phyloP scores from a whole-genome alignment of 2,113 vertebrate species.

The Symphodus melops region DNA sequence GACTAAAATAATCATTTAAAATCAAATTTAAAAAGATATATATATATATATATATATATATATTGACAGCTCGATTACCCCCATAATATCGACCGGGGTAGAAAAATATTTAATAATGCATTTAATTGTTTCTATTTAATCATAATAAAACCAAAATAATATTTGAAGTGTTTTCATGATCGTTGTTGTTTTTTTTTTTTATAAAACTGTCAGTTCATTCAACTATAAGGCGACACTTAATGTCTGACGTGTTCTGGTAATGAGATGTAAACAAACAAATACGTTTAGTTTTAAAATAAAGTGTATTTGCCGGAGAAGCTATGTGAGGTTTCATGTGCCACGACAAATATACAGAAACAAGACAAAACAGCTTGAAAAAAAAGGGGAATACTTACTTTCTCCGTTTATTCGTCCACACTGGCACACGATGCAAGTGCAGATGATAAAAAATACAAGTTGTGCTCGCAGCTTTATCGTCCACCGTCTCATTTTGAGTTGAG shows the following conservation, averaged over 20 bases:
- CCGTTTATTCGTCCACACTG: constrained; percentile 80
- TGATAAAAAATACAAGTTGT: constrained; percentile 78
- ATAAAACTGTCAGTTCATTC: too few species aligned
- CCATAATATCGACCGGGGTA: not conserved
- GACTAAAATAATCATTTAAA: constrained; percentile 1
- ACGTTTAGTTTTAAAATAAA: not conserved
- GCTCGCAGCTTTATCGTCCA: constrained; percentile 69
- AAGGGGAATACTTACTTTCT: constrained; percentile 83
- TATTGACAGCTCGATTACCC: not conserved
- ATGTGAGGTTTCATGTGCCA: not conserved
- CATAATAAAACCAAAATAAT: too few species aligned
- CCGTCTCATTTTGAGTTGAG: constrained; percentile 77
- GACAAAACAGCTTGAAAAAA: not conserved
- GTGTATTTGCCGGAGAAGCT: not conserved
- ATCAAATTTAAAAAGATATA: too few species aligned
- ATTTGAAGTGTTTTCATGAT: too few species aligned
- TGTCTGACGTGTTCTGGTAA: too few species aligned
- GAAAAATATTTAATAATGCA: too few species aligned
- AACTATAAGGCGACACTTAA: too few species aligned
- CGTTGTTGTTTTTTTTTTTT: too few species aligned
- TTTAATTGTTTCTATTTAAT: too few species aligned
- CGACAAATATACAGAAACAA: not conserved
- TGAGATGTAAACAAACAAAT: too few species aligned
- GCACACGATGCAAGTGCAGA: constrained; percentile 77
- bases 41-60: too few species aligned